Evolutionary conservation across 1,140 invertebrate species (phyloP).

Genomic region (Zaprionus lachaisei): DNA sequence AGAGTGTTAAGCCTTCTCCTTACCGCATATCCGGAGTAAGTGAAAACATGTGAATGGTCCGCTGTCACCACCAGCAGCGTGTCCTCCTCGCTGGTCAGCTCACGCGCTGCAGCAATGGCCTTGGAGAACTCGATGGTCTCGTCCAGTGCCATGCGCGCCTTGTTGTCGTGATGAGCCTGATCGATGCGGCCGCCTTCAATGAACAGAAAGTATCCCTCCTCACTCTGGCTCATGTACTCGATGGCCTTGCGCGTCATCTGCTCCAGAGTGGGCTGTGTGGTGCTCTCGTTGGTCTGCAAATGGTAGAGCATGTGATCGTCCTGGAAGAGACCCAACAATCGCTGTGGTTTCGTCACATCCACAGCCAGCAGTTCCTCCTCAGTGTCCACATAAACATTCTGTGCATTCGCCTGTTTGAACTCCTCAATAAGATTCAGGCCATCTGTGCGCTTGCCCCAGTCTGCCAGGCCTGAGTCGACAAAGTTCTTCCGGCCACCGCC

Average conservation of each 20-base stretch:
- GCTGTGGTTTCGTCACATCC: conserved; percentile 74
- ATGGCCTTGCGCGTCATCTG: conserved; percentile 94
- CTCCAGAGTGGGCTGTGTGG: conserved; percentile 87
- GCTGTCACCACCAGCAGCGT: conserved; percentile 89
- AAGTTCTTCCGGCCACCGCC: conserved; percentile 91
- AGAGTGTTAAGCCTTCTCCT: conserved; percentile 39
- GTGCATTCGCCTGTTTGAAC: conserved; percentile 85
- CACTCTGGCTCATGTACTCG: conserved; percentile 88
- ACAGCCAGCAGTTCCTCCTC: conserved; percentile 85
- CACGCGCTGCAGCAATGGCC: conserved; percentile 86
- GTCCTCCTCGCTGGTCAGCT: conserved; percentile 86
- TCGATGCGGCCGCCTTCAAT: conserved; percentile 91
- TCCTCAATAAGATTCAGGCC: conserved; percentile 90
- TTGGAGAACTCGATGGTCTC: conserved; percentile 87
- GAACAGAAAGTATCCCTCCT: conserved; percentile 88
- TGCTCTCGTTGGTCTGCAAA: conserved; percentile 85
- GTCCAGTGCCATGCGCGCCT: conserved; percentile 88
- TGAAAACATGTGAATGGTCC: conserved; percentile 89
- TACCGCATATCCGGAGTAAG: conserved; percentile 87
- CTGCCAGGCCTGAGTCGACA: conserved; percentile 84
- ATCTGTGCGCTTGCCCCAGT: conserved; percentile 86
- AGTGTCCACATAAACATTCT: conserved; percentile 88
- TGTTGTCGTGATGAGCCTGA: conserved; percentile 91
- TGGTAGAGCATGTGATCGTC: conserved; percentile 85
- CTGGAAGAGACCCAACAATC: conserved; percentile 86